Conservation (phyloP, 2,888 invertebrate genomes). For the Byasa hedistus region DNA sequence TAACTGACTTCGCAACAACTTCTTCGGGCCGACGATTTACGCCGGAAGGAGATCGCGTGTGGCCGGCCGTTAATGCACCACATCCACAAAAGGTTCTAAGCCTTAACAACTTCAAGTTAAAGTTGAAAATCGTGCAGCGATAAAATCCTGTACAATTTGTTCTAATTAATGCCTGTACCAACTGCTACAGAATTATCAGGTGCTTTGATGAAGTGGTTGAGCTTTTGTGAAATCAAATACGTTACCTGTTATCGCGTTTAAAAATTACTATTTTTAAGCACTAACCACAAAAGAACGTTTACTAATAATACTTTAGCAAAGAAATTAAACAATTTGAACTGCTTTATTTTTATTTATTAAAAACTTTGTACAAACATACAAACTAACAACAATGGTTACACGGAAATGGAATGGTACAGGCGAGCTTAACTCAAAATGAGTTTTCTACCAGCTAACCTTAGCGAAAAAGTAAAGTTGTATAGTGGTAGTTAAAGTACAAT, state of each 20-base stretch:
- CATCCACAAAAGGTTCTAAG: not conserved
- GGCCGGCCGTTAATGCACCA: conserved; percentile 5
- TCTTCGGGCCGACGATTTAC: conserved; percentile 27
- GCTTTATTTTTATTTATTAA: too few species aligned
- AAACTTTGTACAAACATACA: too few species aligned
- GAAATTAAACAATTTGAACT: too few species aligned
- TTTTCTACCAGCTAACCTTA: too few species aligned
- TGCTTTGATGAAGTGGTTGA: conserved; percentile 12
- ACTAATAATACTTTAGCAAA: too few species aligned
- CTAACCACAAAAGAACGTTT: too few species aligned
- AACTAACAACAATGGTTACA: too few species aligned
- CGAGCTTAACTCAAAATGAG: too few species aligned
- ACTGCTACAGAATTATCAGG: conserved; percentile 24
- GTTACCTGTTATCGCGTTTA: not conserved
- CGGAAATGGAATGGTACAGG: too few species aligned
- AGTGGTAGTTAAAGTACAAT: too few species aligned
- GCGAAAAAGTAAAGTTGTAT: too few species aligned
- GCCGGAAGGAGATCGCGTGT: conserved; percentile 28
- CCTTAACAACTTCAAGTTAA: not conserved
- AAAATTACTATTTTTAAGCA: too few species aligned
- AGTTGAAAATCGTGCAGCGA: not conserved
- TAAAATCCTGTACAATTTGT: conserved; percentile 17
- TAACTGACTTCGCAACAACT: conserved; percentile 27
- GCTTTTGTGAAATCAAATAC: not conserved
- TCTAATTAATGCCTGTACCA: conserved; percentile 21